A percentile compares a stretch with the other conserved stretches of the same genome.
phyloP scores from a whole-genome alignment of 2,888 invertebrate genomes.

The Lathronympha strigana region DNA sequence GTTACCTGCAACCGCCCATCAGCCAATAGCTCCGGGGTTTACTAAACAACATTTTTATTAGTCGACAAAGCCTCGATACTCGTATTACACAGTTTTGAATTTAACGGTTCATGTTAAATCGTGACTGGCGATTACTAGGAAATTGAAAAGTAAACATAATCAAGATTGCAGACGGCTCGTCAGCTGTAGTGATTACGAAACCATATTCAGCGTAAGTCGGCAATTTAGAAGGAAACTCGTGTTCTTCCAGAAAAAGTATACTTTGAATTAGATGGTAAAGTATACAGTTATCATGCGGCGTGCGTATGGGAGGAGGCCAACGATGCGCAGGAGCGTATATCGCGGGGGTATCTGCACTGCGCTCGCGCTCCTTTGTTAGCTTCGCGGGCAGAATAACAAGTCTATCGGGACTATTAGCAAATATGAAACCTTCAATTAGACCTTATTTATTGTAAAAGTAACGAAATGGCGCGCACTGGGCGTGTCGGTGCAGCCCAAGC shows the following conservation, averaged over 20 bases:
- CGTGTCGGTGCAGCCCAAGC: slow-evolving; percentile 39
- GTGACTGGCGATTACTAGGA: slow-evolving; percentile 68
- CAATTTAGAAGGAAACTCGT: slow-evolving; percentile 65
- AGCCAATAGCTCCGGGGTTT: slow-evolving; percentile 37
- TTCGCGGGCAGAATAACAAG: slow-evolving; percentile 77
- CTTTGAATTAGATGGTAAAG: slow-evolving; percentile 52
- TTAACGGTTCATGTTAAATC: slow-evolving; percentile 61
- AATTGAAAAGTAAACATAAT: slow-evolving; percentile 65
- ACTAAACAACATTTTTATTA: slow-evolving; percentile 40
- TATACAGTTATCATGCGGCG: slow-evolving; percentile 72
- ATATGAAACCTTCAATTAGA: slow-evolving; percentile 72
- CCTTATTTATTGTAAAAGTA: slow-evolving; percentile 57
- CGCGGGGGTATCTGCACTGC: slow-evolving; percentile 66
- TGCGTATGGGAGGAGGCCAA: slow-evolving; percentile 57
- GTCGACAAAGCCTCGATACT: slow-evolving; percentile 43
- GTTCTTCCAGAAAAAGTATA: slow-evolving; percentile 67
- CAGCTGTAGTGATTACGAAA: slow-evolving; percentile 48
- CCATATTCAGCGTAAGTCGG: slow-evolving; percentile 56
- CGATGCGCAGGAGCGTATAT: slow-evolving; percentile 54
- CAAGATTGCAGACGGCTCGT: slow-evolving; percentile 56
- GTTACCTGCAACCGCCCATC: slow-evolving; percentile 30
- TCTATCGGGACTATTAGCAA: slow-evolving; percentile 72
- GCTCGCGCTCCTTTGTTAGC: slow-evolving; percentile 71
- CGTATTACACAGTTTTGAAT: slow-evolving; percentile 55
- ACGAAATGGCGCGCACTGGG: slow-evolving; percentile 42